These are phyloP conservation scores for Corythoichthys intestinalis DNA, from an alignment of 2,113 vertebrate genomes.

Conservation along the genomic window DNA sequence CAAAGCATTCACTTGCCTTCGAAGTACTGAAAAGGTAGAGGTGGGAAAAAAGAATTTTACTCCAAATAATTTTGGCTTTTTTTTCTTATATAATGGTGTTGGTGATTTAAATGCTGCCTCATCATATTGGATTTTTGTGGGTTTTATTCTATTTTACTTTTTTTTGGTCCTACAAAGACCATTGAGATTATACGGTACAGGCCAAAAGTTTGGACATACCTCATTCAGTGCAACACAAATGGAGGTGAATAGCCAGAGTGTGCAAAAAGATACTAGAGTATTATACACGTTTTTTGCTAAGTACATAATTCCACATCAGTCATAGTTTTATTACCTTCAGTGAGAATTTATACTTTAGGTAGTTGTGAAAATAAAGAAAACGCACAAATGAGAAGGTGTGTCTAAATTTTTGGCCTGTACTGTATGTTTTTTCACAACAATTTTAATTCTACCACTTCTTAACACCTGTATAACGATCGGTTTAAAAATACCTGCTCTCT, in stretches of 20 bases:
- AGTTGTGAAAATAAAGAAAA: too few species aligned
- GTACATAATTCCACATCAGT: too few species aligned
- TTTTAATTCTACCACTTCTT: neutral
- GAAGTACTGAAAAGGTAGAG: constrained; percentile 41
- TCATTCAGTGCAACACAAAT: too few species aligned
- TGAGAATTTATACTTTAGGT: too few species aligned
- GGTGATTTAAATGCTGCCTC: neutral
- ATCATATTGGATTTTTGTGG: neutral
- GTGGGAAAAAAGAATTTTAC: neutral
- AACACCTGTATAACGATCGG: neutral
- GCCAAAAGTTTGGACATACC: too few species aligned
- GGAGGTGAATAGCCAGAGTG: too few species aligned
- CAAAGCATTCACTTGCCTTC: constrained; percentile 22
- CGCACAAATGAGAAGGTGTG: too few species aligned
- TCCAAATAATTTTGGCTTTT: neutral
- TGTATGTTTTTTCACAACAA: neutral
- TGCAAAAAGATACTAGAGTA: too few species aligned
- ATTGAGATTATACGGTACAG: neutral
- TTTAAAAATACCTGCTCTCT: neutral
- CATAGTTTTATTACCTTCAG: too few species aligned
- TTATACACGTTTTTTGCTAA: too few species aligned
- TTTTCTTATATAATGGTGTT: neutral
- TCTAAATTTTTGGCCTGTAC: too few species aligned
- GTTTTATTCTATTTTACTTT: neutral
- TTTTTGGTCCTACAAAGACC: neutral